Evolutionary conservation across 2,797 vertebrate genomes (phyloP).

Genomic region (Acanthurus tractus): DNA sequence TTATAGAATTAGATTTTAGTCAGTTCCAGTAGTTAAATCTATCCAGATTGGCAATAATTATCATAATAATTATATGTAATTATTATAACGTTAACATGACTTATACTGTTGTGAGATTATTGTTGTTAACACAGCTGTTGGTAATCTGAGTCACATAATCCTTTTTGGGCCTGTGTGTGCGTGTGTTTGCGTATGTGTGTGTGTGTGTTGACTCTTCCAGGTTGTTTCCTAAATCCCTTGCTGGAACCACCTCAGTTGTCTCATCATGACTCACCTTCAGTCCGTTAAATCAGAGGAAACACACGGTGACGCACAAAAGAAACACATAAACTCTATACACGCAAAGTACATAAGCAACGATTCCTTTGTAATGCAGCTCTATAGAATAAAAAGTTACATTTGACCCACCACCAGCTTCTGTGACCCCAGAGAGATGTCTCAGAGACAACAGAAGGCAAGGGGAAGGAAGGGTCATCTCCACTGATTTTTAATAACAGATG

Average conservation of each 20-base stretch:
- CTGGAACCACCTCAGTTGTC: background rate
- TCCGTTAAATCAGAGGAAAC: conserved; percentile 31
- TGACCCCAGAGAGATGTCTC: background rate
- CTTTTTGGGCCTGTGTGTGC: background rate
- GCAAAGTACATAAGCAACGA: background rate
- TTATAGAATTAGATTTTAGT: background rate
- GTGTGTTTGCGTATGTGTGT: background rate
- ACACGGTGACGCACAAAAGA: conserved; percentile 11
- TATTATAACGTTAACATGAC: background rate
- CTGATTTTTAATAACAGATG: background rate
- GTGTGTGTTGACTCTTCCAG: background rate
- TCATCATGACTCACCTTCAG: conserved; percentile 36
- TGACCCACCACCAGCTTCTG: background rate
- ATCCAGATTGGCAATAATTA: background rate
- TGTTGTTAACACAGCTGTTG: conserved; percentile 10
- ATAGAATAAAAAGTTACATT: background rate
- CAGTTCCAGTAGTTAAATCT: background rate
- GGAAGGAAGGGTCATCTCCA: conserved; percentile 16
- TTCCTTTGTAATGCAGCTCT: background rate
- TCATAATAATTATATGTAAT: background rate
- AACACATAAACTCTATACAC: conserved; percentile 1
- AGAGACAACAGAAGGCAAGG: background rate
- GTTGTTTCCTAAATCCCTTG: conserved; percentile 9
- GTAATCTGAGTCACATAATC: background rate
- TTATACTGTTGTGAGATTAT: background rate